Base-by-base conservation (phyloP, 1,140 invertebrate genomes). In the Brachionus calyciflorus region DNA sequence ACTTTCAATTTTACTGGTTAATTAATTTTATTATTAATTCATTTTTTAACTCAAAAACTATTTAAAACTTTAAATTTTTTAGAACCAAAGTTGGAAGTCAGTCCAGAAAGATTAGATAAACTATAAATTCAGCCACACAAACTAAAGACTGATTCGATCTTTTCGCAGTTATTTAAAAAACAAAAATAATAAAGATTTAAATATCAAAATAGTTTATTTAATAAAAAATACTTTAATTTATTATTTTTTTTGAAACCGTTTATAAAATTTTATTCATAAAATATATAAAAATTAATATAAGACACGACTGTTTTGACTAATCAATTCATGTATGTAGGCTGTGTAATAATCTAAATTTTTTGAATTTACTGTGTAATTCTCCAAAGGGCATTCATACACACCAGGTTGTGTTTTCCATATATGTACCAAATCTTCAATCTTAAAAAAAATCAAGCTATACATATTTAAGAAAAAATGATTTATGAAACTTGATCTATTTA, bases 1-100 rank as follows among this genome's bases (percentile, higher is more conserved):
- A 49, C 48, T 21, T 51, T 73, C 41, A 73, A 51, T 33, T 73
- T 73, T 55, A n/a, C 44, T 40, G 69, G 69, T 73, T 65, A 37
- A 33, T 9, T n/a, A n/a, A n/a, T 37, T 37, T 37, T 46, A 7
- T 44, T 12, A 24, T 3, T 24, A 44, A 44, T 7, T 24, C 44
- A 30, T n/a, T 30, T 44, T 44, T 41, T 12, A 24, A 28, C 0
- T 40, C 9, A 4, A 1, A 44, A 17, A 10, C 24, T 14, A 21
- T 24, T 44, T 26, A 6, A 26, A 2, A 40, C 7, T 63, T 44
- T 0, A 21, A 63, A 19, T 40, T 65, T n/a, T 65, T 65, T 44
- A 65, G 60, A 65, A 37, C 60, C 60, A 9, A 65, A 65, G 24
- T 44, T 65, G 40, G 60, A 65, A 44, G 9, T 65, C 10, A 65